Conservation (phyloP, 37 sponge, comb jelly and placozoan genomes). For the Tethya wilhelma region DNA sequence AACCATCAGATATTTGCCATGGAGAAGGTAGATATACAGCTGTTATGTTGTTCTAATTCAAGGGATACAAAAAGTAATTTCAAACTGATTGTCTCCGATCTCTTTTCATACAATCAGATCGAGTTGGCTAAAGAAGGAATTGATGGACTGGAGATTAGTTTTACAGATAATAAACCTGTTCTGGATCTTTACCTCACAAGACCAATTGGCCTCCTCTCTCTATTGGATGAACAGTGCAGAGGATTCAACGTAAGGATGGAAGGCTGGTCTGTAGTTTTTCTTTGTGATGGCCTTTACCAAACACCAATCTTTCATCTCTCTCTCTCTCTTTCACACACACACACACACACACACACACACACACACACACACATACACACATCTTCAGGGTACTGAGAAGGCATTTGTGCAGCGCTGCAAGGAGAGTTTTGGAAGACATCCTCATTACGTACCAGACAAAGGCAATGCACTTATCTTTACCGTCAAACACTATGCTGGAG, state of each 20-base stretch:
- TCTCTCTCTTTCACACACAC: background rate
- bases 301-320: background rate
- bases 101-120: constrained; percentile 4
- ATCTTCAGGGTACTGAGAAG: constrained; percentile 60
- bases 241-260: constrained; percentile 68
- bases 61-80: too few relatives aligned
- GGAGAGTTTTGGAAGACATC: constrained; percentile 51
- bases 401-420: constrained; percentile 63
- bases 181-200: constrained; percentile 68
- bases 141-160: constrained; percentile 61
- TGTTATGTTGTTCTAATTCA: too few relatives aligned
- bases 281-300: too few relatives aligned
- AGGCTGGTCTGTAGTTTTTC: too few relatives aligned
- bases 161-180: constrained; percentile 69
- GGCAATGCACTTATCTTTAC: constrained; percentile 65
- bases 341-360: too few relatives aligned
- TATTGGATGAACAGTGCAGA: constrained; percentile 81
- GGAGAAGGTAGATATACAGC: constrained; percentile 64
- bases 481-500: constrained; percentile 81
- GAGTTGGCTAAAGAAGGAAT: constrained; percentile 79
- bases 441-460: constrained; percentile 47
- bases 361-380: background rate
- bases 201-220: constrained; percentile 78
- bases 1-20: constrained; percentile 86
- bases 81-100: background rate